A percentile compares a stretch with the other conserved stretches of the same genome.
Conservation (phyloP, 2,797 vertebrate genomes). For the Anguilla marmorata region DNA sequence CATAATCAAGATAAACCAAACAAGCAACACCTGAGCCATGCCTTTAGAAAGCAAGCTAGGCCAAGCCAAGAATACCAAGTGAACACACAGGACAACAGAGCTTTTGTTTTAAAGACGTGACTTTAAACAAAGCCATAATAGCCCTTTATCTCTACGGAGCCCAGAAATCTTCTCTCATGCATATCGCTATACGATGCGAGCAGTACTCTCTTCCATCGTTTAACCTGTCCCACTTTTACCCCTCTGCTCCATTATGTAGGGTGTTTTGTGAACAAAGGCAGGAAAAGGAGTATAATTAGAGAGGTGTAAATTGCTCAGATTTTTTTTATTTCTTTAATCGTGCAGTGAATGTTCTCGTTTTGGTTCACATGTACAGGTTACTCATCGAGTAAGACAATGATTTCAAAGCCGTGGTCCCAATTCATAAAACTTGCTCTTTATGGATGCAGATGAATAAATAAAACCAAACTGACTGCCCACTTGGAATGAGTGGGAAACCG, state of each 20-base stretch:
- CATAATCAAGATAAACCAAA: neutral
- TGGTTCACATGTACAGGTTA: neutral
- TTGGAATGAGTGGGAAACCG: neutral
- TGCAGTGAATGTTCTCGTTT: constrained; percentile 1
- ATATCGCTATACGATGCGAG: neutral
- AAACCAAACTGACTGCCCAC: neutral
- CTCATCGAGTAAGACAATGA: neutral
- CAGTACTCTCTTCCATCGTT: constrained; percentile 32
- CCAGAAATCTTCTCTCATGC: neutral
- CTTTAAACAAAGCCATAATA: constrained; percentile 21
- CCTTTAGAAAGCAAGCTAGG: neutral
- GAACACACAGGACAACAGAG: neutral
- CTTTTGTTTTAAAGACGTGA: constrained; percentile 18
- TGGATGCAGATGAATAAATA: constrained; percentile 17
- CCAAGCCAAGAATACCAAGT: neutral
- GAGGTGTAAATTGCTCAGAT: neutral
- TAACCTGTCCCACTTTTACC: constrained; percentile 40
- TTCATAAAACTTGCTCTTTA: neutral
- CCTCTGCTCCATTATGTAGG: constrained; percentile 32
- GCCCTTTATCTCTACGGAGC: constrained; percentile 4
- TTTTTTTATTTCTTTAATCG: constrained; percentile 7
- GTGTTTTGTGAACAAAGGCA: constrained; percentile 40
- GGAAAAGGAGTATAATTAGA: constrained; percentile 37
- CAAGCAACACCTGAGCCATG: neutral
- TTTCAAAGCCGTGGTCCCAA: neutral